Percentiles rank a stretch among this genome's conserved stretches.
Conservation (phyloP, 2,113 vertebrate species). For the Pygoscelis antarcticus region DNA sequence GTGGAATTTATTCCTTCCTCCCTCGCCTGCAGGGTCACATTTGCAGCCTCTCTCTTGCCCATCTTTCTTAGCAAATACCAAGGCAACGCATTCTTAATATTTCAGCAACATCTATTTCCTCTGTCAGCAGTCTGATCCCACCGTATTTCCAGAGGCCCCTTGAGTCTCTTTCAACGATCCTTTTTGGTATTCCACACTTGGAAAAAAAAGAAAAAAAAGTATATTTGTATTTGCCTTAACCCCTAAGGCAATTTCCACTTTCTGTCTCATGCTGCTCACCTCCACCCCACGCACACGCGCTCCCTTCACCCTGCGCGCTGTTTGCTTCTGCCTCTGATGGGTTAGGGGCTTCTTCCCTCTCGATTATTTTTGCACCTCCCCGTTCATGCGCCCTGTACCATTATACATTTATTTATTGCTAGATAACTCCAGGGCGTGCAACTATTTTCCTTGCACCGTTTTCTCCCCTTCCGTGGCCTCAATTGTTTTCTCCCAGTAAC, state of each 20-base stretch:
- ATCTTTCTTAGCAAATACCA: slow-evolving; percentile 14
- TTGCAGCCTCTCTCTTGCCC: neutral
- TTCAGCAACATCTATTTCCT: slow-evolving; percentile 29
- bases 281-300: accelerated
- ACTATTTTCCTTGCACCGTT: neutral
- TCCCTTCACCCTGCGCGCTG: accelerated
- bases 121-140: neutral
- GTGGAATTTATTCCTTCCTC: neutral
- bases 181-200: neutral
- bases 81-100: slow-evolving; percentile 33
- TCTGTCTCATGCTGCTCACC: neutral
- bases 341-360: neutral
- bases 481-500: neutral
- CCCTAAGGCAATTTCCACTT: neutral
- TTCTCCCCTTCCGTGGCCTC: neutral
- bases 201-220: no score
- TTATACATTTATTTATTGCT: neutral
- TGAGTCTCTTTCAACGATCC: neutral
- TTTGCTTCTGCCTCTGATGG: neutral
- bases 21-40: neutral
- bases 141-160: neutral
- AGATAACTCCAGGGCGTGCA: neutral
- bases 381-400: neutral
- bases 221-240: neutral
- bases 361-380: neutral